Conservation (phyloP, 2,797 vertebrate genomes). For the Microcaecilia unicolor region DNA sequence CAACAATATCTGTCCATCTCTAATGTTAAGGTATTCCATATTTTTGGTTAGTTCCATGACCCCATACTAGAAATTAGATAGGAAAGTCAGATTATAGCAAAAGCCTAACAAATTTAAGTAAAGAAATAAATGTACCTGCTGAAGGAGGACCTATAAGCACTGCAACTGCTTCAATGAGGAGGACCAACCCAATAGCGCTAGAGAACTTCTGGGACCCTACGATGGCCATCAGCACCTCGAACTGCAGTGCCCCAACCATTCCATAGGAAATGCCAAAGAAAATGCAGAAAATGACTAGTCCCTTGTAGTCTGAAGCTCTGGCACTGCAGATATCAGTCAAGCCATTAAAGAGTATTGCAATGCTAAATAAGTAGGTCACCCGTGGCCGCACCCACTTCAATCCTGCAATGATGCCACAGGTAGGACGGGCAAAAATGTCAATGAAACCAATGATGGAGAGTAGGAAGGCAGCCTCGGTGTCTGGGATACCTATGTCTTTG, state of each 20-base stretch:
- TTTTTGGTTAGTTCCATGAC: background rate
- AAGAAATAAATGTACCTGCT: slow-evolving; percentile 45
- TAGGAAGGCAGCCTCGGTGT: slow-evolving; percentile 62
- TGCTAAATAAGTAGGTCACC: slow-evolving; percentile 56
- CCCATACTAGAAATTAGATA: too few relatives aligned
- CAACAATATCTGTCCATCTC: too few relatives aligned
- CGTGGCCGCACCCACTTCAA: slow-evolving; percentile 51
- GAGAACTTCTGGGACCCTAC: slow-evolving; percentile 62
- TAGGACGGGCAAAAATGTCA: slow-evolving; percentile 68
- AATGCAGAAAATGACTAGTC: slow-evolving; percentile 64
- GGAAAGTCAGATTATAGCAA: background rate
- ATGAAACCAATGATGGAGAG: slow-evolving; percentile 67
- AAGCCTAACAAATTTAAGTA: background rate
- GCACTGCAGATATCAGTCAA: slow-evolving; percentile 61
- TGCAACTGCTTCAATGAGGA: slow-evolving; percentile 58
- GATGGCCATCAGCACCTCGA: slow-evolving; percentile 67
- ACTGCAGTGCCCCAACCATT: slow-evolving; percentile 71
- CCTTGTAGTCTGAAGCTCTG: slow-evolving; percentile 44
- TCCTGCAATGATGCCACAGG: slow-evolving; percentile 64
- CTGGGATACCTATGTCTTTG: slow-evolving; percentile 63
- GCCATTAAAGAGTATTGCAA: slow-evolving; percentile 65
- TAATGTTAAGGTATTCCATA: too few relatives aligned
- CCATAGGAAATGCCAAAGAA: slow-evolving; percentile 69
- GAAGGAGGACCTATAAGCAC: slow-evolving; percentile 68
- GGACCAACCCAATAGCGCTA: slow-evolving; percentile 63